A percentile compares a stretch with the other conserved stretches of the same genome.
phyloP scores from a whole-genome alignment of 1,140 invertebrate genomes.

The Coptotermes formosanus region DNA sequence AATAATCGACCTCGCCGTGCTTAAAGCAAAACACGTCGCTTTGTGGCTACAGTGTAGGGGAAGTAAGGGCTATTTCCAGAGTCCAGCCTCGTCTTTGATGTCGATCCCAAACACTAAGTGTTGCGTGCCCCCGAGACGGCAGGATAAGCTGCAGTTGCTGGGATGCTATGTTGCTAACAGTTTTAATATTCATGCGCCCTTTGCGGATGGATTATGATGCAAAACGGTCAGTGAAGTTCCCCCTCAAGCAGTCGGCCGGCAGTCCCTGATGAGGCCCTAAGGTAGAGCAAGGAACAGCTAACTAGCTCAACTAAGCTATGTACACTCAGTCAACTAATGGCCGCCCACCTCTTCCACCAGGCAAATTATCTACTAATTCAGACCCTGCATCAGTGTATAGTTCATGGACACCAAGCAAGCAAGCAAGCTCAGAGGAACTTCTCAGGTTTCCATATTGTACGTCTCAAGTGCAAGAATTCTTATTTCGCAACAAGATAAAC shows the following conservation, averaged over 20 bases:
- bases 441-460: background rate
- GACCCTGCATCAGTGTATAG: background rate
- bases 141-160: background rate
- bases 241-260: conserved; percentile 16
- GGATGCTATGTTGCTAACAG: conserved; percentile 22
- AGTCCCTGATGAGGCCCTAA: conserved; percentile 23
- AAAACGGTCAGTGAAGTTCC: conserved; percentile 30
- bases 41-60: background rate
- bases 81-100: background rate
- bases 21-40: background rate
- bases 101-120: background rate
- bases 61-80: background rate
- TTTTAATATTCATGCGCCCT: conserved; percentile 34
- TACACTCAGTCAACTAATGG: conserved; percentile 31
- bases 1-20: background rate
- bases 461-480: background rate
- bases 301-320: conserved; percentile 29
- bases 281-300: conserved; percentile 23
- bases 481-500: background rate
- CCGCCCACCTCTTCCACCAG: conserved; percentile 23
- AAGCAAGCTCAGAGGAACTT: background rate
- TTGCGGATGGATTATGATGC: conserved; percentile 34
- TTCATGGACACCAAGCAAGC: background rate
- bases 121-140: background rate
- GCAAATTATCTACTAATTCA: conserved; percentile 29